Conservation (phyloP, 2,113 vertebrate genomes). For the Tympanuchus pallidicinctus region DNA sequence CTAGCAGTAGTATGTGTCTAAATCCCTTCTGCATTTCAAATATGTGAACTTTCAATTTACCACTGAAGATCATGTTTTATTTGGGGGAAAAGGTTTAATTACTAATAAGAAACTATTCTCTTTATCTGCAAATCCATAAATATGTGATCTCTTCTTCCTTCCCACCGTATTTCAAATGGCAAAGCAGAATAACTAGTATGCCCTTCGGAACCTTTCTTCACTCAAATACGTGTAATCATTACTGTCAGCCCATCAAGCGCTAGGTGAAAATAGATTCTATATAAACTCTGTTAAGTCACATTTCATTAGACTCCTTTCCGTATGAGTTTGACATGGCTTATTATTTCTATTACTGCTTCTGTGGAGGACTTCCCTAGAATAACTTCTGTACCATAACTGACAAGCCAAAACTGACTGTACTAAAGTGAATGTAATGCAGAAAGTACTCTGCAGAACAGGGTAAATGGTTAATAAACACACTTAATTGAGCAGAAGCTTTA, state of each 20-base stretch:
- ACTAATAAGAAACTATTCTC: neutral
- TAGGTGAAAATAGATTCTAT: slow-evolving; percentile 58
- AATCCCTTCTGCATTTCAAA: neutral
- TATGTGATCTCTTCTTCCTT: neutral
- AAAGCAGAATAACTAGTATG: neutral
- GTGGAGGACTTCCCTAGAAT: neutral
- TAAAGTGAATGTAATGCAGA: neutral
- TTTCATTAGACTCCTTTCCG: slow-evolving; percentile 42
- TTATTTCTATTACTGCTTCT: slow-evolving; percentile 13
- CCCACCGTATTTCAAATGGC: fast-evolving
- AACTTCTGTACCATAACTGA: neutral
- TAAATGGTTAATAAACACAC: neutral
- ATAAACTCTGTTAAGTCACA: slow-evolving; percentile 53
- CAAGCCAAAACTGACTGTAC: neutral
- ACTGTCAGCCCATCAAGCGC: slow-evolving; percentile 50
- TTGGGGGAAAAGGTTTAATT: neutral
- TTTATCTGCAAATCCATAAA: neutral
- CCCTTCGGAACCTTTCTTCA: slow-evolving; percentile 41
- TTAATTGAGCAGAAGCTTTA: neutral
- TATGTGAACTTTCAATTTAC: neutral
- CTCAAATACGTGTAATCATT: slow-evolving; percentile 45
- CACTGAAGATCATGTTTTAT: neutral
- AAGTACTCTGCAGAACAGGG: neutral
- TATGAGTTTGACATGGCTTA: slow-evolving; percentile 32
- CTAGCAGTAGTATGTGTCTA: neutral